phyloP scores from a whole-genome alignment of 1,140 invertebrate species.

The Trichonephila clavata region DNA sequence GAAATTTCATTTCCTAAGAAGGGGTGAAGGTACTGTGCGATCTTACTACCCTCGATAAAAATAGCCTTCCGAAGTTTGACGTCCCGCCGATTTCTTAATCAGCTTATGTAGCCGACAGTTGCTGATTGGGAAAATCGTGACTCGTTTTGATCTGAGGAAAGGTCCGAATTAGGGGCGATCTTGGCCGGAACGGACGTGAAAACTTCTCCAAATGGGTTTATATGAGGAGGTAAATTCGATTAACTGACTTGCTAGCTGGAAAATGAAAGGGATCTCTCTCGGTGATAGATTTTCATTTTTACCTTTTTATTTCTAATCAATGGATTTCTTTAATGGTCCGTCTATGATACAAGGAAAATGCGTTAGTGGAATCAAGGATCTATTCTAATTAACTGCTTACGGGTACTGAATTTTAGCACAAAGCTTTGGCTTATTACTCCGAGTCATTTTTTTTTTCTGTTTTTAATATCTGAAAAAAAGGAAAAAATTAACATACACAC shows the following conservation, averaged over 20 bases:
- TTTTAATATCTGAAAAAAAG: no score
- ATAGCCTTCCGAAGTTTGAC: constrained; percentile 18
- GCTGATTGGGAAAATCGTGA: constrained; percentile 2
- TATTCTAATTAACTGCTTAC: no score
- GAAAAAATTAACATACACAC: no score
- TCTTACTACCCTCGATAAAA: neutral
- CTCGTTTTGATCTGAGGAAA: constrained; percentile 3
- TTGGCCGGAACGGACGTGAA: constrained; percentile 29
- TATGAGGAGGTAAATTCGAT: constrained; percentile 34
- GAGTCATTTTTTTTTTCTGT: no score
- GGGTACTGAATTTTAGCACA: no score
- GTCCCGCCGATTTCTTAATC: constrained; percentile 2
- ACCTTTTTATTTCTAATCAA: neutral
- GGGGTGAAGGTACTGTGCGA: neutral
- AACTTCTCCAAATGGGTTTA: constrained; percentile 34
- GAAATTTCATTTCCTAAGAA: neutral
- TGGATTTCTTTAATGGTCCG: neutral
- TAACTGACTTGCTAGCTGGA: neutral
- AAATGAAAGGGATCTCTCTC: neutral
- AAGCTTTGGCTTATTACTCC: no score
- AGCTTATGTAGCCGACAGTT: neutral
- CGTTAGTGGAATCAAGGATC: no score
- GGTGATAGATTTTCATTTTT: neutral
- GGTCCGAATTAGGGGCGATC: constrained; percentile 22
- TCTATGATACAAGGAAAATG: neutral